Conservation (phyloP, 1,140 invertebrate species). For the Panagrolaimus sp. region DNA sequence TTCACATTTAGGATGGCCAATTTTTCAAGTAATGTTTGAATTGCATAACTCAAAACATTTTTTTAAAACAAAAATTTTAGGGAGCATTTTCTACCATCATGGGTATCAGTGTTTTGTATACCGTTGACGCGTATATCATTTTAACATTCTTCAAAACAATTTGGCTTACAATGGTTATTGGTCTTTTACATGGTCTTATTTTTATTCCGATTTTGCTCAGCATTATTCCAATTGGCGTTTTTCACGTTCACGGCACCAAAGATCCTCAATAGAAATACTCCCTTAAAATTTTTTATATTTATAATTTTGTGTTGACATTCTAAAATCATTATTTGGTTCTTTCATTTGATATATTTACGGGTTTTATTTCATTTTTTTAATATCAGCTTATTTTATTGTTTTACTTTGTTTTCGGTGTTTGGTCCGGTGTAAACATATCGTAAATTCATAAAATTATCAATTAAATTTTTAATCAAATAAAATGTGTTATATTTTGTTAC, state of each 20-base stretch:
- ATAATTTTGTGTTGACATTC: too few species aligned
- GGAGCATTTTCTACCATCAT: slow-evolving; percentile 85
- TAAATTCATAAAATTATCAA: too few species aligned
- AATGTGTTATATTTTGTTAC: too few species aligned
- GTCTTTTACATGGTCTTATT: slow-evolving; percentile 83
- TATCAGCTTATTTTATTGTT: too few species aligned
- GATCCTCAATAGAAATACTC: too few species aligned
- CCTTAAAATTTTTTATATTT: too few species aligned
- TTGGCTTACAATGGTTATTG: slow-evolving; percentile 87
- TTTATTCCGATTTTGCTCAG: slow-evolving; percentile 69
- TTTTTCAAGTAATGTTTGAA: slow-evolving; percentile 65
- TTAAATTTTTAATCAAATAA: too few species aligned
- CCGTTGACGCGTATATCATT: slow-evolving; percentile 91
- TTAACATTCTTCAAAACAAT: slow-evolving; percentile 98
- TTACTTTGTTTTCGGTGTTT: too few species aligned
- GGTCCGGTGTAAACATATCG: too few species aligned
- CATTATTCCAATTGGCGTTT: slow-evolving; percentile 55
- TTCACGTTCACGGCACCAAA: slow-evolving; percentile 33
- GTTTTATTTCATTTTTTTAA: too few species aligned
- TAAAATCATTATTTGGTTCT: too few species aligned
- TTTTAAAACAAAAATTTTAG: slow-evolving; percentile 61
- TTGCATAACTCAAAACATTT: neutral
- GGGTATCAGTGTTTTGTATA: slow-evolving; percentile 75
- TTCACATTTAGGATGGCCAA: slow-evolving; percentile 70
- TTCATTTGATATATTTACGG: too few species aligned